Conservation (phyloP, 2,113 vertebrate genomes). For the Cepphus grylle region DNA sequence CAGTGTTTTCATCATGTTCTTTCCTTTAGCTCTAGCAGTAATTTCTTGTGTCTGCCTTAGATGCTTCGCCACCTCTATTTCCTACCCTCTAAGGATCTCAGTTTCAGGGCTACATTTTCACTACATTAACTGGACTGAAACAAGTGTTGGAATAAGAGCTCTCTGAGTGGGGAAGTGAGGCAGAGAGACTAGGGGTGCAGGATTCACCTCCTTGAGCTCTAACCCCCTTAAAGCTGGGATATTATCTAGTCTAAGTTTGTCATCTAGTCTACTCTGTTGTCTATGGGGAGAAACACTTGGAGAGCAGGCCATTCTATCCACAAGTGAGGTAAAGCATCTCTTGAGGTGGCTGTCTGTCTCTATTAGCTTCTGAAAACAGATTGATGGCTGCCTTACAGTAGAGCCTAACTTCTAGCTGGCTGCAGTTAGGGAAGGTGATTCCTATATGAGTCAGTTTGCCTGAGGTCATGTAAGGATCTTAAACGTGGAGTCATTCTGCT, state of each 20-base stretch:
- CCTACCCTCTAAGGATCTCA: neutral
- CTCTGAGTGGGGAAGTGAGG: neutral
- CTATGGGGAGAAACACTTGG: neutral
- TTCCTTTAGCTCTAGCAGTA: neutral
- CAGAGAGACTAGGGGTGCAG: neutral
- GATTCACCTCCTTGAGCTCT: neutral
- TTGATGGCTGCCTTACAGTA: neutral
- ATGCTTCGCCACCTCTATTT: neutral
- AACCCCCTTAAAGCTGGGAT: neutral
- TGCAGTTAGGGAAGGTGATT: neutral
- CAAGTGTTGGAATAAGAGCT: neutral
- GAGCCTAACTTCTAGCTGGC: neutral
- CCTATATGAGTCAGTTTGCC: neutral
- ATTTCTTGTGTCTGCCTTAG: neutral
- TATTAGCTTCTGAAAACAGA: neutral
- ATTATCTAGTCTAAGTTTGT: neutral
- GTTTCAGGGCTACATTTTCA: neutral
- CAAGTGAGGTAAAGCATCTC: neutral
- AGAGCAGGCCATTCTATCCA: neutral
- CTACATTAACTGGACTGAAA: neutral
- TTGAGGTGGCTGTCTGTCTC: neutral
- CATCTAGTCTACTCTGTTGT: neutral
- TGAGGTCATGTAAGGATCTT: neutral
- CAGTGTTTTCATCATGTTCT: neutral
- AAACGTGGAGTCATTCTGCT: neutral